These are phyloP conservation scores for Dryobotodes eremita DNA, from an alignment of 2,888 invertebrate genomes.

Conservation along the genomic window DNA sequence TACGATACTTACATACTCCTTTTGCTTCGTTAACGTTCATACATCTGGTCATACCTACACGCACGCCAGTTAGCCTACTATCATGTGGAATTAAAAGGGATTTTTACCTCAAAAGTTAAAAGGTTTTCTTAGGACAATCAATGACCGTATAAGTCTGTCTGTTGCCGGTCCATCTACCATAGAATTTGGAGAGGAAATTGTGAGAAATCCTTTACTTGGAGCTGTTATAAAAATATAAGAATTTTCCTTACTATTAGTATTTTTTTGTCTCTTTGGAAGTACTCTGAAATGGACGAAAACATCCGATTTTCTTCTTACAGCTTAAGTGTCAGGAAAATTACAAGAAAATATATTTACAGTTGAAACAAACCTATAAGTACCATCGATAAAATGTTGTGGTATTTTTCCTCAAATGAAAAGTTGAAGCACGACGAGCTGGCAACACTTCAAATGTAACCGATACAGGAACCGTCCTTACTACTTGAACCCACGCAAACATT, in stretches of 20 bases:
- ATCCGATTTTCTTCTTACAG: background rate
- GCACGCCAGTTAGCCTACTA: too few species aligned
- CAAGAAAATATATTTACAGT: too few species aligned
- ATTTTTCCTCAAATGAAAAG: background rate
- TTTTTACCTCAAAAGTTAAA: background rate
- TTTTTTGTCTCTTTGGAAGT: background rate
- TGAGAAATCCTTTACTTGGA: background rate
- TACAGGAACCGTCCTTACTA: background rate
- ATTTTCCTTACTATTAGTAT: background rate
- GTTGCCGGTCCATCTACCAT: background rate
- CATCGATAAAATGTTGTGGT: background rate
- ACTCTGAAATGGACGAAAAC: background rate
- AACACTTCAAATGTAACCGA: background rate
- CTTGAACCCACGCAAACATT: slow-evolving; percentile 12
- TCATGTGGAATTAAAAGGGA: background rate
- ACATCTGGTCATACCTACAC: too few species aligned
- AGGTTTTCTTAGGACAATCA: background rate
- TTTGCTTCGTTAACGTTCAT: too few species aligned
- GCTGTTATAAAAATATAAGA: background rate
- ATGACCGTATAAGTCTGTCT: too few species aligned
- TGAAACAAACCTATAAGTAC: background rate
- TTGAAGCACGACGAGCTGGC: background rate
- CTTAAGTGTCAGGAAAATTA: background rate
- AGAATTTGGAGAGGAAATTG: background rate
- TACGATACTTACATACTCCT: too few species aligned